Evolutionary conservation across 2,113 vertebrate species (phyloP), one percentile per base, ranked within the genome.

Genomic region (Marmota flaviventris): DNA sequence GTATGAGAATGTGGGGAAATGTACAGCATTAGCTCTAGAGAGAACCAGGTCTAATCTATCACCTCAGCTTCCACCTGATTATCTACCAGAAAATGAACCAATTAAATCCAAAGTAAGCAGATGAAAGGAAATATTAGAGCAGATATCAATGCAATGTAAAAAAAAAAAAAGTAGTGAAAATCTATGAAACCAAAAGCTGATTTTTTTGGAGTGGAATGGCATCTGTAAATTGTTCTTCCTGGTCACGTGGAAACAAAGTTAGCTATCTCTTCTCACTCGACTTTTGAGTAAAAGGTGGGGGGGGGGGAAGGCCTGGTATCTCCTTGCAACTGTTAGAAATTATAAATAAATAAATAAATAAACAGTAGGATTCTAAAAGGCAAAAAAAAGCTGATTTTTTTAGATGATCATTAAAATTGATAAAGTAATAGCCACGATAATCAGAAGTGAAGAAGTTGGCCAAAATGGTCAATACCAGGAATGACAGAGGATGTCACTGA

Each of bases 231-330:
- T 58, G 10, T 51, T 69, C 42, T 53, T 95, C 63, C 70, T 78
- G 93, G 72, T 97, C 8, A 13, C 58, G 42, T 56, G 24, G 79
- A 93, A 94, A 94, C 39, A 51, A n/a, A 85, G 83, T 78, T 82
- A 91, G 20, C 34, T 34, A 58, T 82, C 75, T 85, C 73, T 75
- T 86, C 37, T 63, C 61, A 63, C 25, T 63, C 10, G 77, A 82
- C 42, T 89, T 97, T 89, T 72, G 61, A 92, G 77, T 69, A 65
- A 78, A 91, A 96, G 89, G 72, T 88, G n/a, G 39, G 39, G 29
- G 6, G 42, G 7, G 45, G 8, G 45, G 17, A 63, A 91, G 29
- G 4, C 34, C 37, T 72, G 29, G 20, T 75, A 91, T 86, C 39
- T 94, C 56, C 61, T 93, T 29, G 42, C 25, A 93, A 94, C 75